Base-by-base conservation (phyloP, 2,888 invertebrate genomes). In the Formica aserva region DNA sequence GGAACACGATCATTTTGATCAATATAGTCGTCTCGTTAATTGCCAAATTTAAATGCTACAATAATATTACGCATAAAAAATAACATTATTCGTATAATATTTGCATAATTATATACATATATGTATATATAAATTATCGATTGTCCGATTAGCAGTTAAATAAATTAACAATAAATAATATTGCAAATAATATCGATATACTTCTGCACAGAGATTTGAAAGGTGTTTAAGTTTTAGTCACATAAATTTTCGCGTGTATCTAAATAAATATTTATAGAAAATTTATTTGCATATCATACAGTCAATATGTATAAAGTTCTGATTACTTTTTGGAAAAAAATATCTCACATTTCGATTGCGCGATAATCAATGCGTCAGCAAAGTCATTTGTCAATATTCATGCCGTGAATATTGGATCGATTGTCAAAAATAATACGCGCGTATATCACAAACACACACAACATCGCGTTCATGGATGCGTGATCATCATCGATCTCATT, bases 401-500 rank as follows among this genome's bases (percentile, higher is more conserved):
- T 18, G 22, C 26, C 5, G 13, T 1, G 32, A 13, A 29, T 60
- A 45, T 60, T 41, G 41, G 15, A 41, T 60, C 15, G 18, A 41
- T 72, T 60, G 35, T 1, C n/a, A 26, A 52, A 76, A 65, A n/a
- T 26, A 76, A 3, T 18, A 9, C n/a, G 3, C 13, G 11, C 8
- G 1, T 8, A 22, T 8, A 8, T 4, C 15, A 45, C 67, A 18
- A 9, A 29, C 18, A 11, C 45, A 9, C 45, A 26, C 45, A 29
- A 18, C 15, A n/a, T 32, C 9, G 13, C 22, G 3, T 22, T 78
- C 45, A 26, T 32, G 13, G n/a, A 69, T n/a, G 13, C 55, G 6
- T 35, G 45, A 41, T 32, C 41, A 89, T 89, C 76, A 87, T 86
- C 69, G 83, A 76, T 81, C 86, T 86, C 78, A 69, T 87, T 89